Evolutionary conservation across 1,140 invertebrate species (phyloP).

Genomic region (Belonocnema kinseyi): DNA sequence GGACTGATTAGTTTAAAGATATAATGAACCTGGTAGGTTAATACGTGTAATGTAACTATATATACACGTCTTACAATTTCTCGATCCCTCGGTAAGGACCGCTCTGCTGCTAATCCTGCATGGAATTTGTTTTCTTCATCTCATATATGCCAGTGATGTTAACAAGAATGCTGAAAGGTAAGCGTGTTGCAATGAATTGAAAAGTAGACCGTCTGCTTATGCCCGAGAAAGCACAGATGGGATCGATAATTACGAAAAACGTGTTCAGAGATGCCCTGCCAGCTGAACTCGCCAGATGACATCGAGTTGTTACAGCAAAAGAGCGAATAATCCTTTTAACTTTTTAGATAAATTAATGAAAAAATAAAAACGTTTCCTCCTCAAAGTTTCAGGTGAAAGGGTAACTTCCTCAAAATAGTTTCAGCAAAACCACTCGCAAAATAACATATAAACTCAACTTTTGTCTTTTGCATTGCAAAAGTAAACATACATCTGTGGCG

Average conservation of each 20-base stretch:
- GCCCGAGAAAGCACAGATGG: neutral
- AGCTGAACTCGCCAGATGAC: neutral
- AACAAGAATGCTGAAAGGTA: neutral
- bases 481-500: too few relatives aligned
- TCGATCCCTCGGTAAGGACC: neutral
- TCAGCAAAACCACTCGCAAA: too few relatives aligned
- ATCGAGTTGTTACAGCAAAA: neutral
- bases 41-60: neutral
- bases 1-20: neutral
- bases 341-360: too few relatives aligned
- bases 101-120: neutral
- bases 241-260: conserved; percentile 22
- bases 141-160: neutral
- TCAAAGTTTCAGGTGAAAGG: too few relatives aligned
- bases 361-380: too few relatives aligned
- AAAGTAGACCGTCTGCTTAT: neutral
- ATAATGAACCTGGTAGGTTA: neutral
- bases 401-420: too few relatives aligned
- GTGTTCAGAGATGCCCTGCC: conserved; percentile 5
- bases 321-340: too few relatives aligned
- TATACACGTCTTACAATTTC: neutral
- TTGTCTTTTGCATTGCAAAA: too few relatives aligned
- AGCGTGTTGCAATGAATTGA: neutral
- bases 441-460: too few relatives aligned
- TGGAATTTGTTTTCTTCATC: neutral